Percentiles rank a stretch among this genome's conserved stretches.
Evolutionary conservation across 2,888 invertebrate species (phyloP).

Genomic region (Galerucella nymphaeae): DNA sequence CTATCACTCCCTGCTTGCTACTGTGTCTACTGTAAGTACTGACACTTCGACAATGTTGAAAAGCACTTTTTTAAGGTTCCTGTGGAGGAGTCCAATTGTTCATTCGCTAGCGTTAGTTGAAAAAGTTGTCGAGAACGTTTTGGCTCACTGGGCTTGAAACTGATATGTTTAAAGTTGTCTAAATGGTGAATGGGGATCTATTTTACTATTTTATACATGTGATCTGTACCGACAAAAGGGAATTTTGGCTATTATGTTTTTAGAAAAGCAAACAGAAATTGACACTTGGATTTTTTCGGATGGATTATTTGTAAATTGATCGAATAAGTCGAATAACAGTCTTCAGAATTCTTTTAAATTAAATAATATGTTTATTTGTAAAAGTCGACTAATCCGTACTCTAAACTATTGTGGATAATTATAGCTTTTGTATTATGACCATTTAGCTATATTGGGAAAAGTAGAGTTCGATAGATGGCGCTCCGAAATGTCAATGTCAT

Average conservation of each 20-base stretch:
- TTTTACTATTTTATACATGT: constrained; percentile 56
- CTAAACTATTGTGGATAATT: too few relatives aligned
- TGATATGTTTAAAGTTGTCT: constrained; percentile 63
- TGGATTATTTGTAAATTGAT: constrained; percentile 30
- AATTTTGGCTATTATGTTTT: constrained; percentile 52
- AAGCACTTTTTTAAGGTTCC: constrained; percentile 59
- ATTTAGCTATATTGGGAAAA: too few relatives aligned
- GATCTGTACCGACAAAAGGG: constrained; percentile 57
- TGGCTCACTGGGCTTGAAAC: constrained; percentile 56
- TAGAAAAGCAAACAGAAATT: constrained; percentile 57
- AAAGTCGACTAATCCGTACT: not conserved
- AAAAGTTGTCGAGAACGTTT: not conserved
- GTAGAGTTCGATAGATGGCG: too few relatives aligned
- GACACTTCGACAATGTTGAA: constrained; percentile 64
- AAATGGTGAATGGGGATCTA: constrained; percentile 57
- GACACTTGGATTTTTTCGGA: constrained; percentile 52
- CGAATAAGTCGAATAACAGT: constrained; percentile 23
- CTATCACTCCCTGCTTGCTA: constrained; percentile 60
- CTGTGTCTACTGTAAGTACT: constrained; percentile 63
- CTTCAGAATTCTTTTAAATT: constrained; percentile 7
- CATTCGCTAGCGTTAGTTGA: not conserved
- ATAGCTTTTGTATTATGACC: too few relatives aligned
- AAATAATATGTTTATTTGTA: constrained; percentile 5
- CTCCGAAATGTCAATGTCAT: too few relatives aligned
- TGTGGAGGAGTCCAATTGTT: constrained; percentile 50